Conservation (phyloP, 2,797 vertebrate genomes). For the Malurus leucopterus region DNA sequence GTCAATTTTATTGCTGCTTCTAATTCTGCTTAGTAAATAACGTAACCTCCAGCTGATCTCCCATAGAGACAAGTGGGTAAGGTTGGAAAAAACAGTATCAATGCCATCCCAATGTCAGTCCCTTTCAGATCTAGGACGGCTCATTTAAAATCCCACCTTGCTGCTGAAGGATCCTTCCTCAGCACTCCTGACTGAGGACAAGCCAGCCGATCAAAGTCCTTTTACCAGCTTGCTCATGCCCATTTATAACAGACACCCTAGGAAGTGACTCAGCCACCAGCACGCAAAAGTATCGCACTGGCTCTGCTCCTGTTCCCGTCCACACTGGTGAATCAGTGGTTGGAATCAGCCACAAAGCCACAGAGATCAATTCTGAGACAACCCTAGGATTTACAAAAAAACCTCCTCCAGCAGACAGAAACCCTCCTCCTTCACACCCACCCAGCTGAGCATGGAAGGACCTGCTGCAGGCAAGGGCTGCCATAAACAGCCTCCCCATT, state of each 20-base stretch:
- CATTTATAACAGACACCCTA: background rate
- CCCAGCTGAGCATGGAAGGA: background rate
- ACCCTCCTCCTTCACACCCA: background rate
- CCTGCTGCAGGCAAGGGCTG: background rate
- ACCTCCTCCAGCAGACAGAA: background rate
- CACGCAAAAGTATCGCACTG: rapidly evolving
- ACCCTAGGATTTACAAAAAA: background rate
- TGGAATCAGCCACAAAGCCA: background rate
- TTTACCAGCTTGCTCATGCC: background rate
- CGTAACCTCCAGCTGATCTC: background rate
- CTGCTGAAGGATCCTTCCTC: background rate
- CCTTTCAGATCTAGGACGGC: background rate
- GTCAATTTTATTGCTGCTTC: background rate
- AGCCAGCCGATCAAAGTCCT: background rate
- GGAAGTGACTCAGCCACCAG: background rate
- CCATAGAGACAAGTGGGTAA: background rate
- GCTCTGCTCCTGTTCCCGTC: background rate
- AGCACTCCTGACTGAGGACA: background rate
- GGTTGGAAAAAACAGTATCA: background rate
- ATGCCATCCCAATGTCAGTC: background rate
- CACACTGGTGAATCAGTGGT: rapidly evolving
- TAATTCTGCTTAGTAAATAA: background rate
- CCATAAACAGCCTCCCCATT: background rate
- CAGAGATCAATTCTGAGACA: background rate
- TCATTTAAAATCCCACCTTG: background rate